Evolutionary conservation across 2,888 invertebrate genomes (phyloP).

Genomic region (Mesorhabditis sp.): DNA sequence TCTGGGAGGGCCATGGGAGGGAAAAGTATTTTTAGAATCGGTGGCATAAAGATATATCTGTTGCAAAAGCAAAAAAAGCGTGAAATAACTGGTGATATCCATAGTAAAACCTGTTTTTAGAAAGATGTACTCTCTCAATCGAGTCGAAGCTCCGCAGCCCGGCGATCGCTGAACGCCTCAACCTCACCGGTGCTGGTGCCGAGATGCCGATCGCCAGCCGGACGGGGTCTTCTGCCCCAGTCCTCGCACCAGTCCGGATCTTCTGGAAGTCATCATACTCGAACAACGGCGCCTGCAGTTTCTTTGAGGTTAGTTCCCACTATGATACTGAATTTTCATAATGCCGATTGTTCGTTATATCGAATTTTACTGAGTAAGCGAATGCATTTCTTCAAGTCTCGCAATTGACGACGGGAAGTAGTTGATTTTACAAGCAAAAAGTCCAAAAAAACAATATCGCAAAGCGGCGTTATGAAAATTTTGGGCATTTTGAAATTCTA

Average conservation of each 20-base stretch:
- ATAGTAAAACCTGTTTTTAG: conserved; percentile 19
- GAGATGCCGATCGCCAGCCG: conserved; percentile 32
- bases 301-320: conserved; percentile 17
- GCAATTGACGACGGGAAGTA: not conserved
- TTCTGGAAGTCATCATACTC: not conserved
- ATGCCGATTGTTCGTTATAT: no score
- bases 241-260: conserved; percentile 14
- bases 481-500: no score
- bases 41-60: no score
- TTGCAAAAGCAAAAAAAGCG: no score
- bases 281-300: conserved; percentile 21
- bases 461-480: no score
- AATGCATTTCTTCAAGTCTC: not conserved
- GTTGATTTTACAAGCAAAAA: not conserved
- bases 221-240: conserved; percentile 23
- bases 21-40: no score
- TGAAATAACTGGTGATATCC: no score
- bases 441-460: not conserved
- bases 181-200: conserved; percentile 40
- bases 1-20: no score
- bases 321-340: not conserved
- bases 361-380: not conserved
- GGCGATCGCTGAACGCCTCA: conserved; percentile 37
- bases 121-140: conserved; percentile 29
- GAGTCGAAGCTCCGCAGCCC: conserved; percentile 19